Evolutionary conservation across 1,140 invertebrate species (phyloP).

Genomic region (Trinorchestia longiramus): DNA sequence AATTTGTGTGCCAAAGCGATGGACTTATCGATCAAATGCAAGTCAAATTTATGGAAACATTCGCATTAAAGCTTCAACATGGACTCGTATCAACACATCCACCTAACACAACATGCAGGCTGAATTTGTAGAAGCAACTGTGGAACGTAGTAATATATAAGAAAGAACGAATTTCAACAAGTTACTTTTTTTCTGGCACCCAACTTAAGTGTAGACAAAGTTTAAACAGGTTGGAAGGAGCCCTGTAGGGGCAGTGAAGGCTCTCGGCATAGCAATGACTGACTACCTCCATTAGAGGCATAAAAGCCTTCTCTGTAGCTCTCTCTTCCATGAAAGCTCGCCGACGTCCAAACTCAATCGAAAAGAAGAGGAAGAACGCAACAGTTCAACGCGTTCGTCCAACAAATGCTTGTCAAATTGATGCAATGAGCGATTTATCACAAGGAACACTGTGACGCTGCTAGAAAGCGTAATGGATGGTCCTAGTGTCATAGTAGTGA

Average conservation of each 20-base stretch:
- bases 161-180: neutral
- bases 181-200: neutral
- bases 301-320: constrained; percentile 34
- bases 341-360: constrained; percentile 46
- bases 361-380: constrained; percentile 30
- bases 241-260: neutral
- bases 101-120: too few species aligned
- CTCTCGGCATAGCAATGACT: constrained; percentile 31
- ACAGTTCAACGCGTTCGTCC: constrained; percentile 23
- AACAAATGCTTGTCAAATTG: constrained; percentile 36
- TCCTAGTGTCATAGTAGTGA: neutral
- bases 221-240: neutral
- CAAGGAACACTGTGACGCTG: neutral
- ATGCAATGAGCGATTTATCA: constrained; percentile 30
- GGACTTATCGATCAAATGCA: too few species aligned
- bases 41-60: too few species aligned
- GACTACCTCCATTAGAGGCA: constrained; percentile 37
- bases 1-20: too few species aligned
- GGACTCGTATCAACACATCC: too few species aligned
- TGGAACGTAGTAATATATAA: neutral
- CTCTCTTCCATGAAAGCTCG: constrained; percentile 41
- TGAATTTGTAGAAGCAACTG: neutral
- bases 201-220: neutral
- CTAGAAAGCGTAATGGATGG: neutral
- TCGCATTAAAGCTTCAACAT: too few species aligned